Evolutionary conservation across 1,140 invertebrate species (phyloP).

Genomic region (Drosophila nigrodunni): DNA sequence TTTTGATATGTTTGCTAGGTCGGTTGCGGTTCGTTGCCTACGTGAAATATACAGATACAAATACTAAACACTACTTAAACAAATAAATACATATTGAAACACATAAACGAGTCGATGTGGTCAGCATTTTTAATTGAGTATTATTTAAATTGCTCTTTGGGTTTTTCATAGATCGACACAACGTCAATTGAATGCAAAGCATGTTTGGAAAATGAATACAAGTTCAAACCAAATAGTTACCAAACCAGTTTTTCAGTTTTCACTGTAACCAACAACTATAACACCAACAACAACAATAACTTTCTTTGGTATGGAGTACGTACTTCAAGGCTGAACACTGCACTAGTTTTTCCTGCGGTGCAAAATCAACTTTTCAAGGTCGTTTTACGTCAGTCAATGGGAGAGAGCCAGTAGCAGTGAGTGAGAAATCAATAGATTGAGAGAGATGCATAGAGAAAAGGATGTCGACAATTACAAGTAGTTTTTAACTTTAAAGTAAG

Average conservation of each 20-base stretch:
- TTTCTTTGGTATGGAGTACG: constrained; percentile 42
- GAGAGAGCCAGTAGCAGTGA: neutral
- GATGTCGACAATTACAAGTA: neutral
- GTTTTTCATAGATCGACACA: constrained; percentile 29
- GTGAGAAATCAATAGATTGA: neutral
- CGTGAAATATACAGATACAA: constrained; percentile 25
- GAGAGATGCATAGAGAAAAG: neutral
- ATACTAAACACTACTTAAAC: constrained; percentile 3
- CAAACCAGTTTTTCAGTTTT: constrained; percentile 50
- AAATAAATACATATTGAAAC: constrained; percentile 4
- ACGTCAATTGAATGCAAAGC: constrained; percentile 27
- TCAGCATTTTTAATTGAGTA: constrained; percentile 32
- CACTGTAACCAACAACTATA: constrained; percentile 1
- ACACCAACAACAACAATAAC: constrained; percentile 18
- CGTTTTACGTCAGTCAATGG: neutral
- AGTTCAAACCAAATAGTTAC: constrained; percentile 22
- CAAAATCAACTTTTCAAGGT: constrained; percentile 32
- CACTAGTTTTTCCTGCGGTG: constrained; percentile 38
- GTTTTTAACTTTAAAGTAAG: neutral
- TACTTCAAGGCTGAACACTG: constrained; percentile 44
- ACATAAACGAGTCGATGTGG: constrained; percentile 15
- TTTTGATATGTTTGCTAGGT: constrained; percentile 7
- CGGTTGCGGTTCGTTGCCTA: constrained; percentile 4
- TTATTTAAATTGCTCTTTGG: constrained; percentile 39
- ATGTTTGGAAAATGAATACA: constrained; percentile 1